These are phyloP conservation scores for Montipora capricornis DNA, from an alignment of 64 coral and sea anemone species.

Conservation along the genomic window DNA sequence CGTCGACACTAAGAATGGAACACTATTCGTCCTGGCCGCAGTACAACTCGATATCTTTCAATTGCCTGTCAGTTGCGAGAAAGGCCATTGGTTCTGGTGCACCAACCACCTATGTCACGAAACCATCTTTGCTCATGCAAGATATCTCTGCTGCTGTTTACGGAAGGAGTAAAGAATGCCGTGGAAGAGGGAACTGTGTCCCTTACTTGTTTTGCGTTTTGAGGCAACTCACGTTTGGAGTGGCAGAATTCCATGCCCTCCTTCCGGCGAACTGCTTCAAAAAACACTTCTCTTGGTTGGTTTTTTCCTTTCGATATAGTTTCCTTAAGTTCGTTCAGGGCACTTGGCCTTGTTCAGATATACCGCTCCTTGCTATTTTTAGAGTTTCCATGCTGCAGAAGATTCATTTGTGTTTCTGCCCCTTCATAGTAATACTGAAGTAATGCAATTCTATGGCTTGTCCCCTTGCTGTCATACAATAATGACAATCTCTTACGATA, in stretches of 20 bases:
- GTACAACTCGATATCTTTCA: constrained; percentile 34
- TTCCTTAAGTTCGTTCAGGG: constrained; percentile 22
- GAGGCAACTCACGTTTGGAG: constrained; percentile 11
- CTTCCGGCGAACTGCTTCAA: constrained; percentile 25
- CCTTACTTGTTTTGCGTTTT: constrained; percentile 37
- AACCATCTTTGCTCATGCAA: constrained; percentile 54
- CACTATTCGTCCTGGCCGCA: neutral
- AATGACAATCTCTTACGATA: constrained; percentile 40
- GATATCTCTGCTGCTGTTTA: constrained; percentile 14
- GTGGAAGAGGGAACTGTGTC: constrained; percentile 16
- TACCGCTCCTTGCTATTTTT: constrained; percentile 47
- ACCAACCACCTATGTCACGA: constrained; percentile 60
- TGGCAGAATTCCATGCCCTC: constrained; percentile 29
- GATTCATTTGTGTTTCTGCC: constrained; percentile 6
- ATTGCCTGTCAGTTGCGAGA: constrained; percentile 42
- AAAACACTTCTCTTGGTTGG: constrained; percentile 43
- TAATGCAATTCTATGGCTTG: constrained; percentile 25
- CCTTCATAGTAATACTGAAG: constrained; percentile 58
- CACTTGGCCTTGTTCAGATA: constrained; percentile 33
- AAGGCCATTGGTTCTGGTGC: constrained; percentile 57
- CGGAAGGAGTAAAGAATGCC: constrained; percentile 18
- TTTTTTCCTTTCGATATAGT: neutral
- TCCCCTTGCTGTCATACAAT: constrained; percentile 18
- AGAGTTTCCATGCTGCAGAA: constrained; percentile 50
- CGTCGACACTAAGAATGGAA: constrained; percentile 38